Base-by-base conservation (phyloP, 30 jellyfish, hydroid and myxozoan species). In the Chrysaora quinquecirrha region DNA sequence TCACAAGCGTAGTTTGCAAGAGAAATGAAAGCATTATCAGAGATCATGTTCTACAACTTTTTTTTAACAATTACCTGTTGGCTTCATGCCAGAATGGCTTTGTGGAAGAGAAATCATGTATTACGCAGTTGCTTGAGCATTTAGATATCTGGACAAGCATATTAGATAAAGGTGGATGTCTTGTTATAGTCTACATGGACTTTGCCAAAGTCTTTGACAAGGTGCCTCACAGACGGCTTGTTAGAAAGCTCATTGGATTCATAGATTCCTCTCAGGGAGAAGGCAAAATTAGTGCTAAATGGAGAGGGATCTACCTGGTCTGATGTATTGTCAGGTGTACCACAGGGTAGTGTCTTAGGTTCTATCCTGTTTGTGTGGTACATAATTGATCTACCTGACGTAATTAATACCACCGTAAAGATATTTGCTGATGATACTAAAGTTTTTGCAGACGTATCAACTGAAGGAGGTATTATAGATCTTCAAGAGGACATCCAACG, bases 321-420 rank as follows among this genome's bases (percentile, higher is more conserved):
- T 18, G 81, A 69, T 69, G 81, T 35, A 69, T 31, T 69, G 81
- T 69, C 64, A 19, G 81, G 63, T 31, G 81, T 69, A 11, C 81
- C 81, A 69, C 81, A 69, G 81, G 81, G 81, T 69, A 73, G 73
- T 52, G 85, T 73, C 52, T 48, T 73, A 52, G 85, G 85, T 11
- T 74, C 85, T 52, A 23, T 48, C 34, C 73, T 46, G 73, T 73
- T 73, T 73, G 73, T 73, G 25, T 48, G 72, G 54, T 73, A 48
- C 85, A 73, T 73, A 30, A 73, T 43, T 73, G 85, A 73, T 48
- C 85, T 73, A 63, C 56, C 85, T 24, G 54, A 73, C 12, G 72
- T 72, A 25, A 50, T 72, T 28, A 46, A 73, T 48, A 43, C 85
- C 35, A 48, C 73, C 3, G 72, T 27, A 29, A 52, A 73, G 73